A percentile compares a stretch with the other conserved stretches of the same genome.
phyloP scores from a whole-genome alignment of 2,113 vertebrate species.

The Dolichotis patagonum region DNA sequence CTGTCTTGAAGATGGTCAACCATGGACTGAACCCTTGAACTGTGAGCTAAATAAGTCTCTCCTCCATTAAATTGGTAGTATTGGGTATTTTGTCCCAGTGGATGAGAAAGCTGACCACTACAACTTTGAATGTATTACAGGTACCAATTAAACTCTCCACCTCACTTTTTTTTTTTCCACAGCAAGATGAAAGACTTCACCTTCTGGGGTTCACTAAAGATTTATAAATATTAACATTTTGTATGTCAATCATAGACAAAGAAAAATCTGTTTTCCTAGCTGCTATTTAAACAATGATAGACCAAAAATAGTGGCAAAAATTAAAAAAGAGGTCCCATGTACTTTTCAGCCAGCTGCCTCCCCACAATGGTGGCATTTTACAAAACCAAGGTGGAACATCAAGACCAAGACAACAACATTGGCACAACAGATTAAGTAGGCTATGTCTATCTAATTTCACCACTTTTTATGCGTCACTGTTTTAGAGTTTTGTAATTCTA shows the following conservation, averaged over 20 bases:
- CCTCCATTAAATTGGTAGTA: not conserved
- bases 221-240: slow-evolving; percentile 1
- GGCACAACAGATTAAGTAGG: too few species aligned
- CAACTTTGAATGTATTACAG: not conserved
- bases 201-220: not conserved
- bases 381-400: not conserved
- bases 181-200: not conserved
- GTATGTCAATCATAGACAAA: slow-evolving; percentile 4
- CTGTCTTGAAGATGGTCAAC: not conserved
- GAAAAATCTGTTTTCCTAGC: not conserved
- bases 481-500: not conserved
- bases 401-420: not conserved
- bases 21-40: not conserved
- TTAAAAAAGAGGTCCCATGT: not conserved
- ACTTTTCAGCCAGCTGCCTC: not conserved
- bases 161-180: not conserved
- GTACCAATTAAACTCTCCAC: not conserved
- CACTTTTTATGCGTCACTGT: not conserved
- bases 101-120: not conserved
- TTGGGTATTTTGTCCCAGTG: not conserved
- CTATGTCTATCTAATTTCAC: not conserved
- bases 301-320: not conserved
- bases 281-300: not conserved
- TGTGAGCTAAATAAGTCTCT: not conserved
- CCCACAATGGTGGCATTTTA: not conserved